phyloP scores from a whole-genome alignment of 2,113 vertebrate genomes.

The Petaurus breviceps region DNA sequence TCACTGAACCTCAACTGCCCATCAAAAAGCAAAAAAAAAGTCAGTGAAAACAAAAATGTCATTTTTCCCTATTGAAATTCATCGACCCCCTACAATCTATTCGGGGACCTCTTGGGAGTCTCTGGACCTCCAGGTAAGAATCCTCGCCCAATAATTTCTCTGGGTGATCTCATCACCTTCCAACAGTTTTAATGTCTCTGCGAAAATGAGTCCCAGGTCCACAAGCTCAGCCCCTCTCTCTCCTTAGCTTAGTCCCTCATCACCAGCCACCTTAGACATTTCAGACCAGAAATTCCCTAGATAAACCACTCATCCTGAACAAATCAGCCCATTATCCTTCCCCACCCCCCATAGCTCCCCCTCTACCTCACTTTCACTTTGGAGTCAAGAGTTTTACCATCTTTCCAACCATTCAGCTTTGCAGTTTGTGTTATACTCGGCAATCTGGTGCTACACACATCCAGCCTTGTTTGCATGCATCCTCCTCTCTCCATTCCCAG shows the following conservation, averaged over 20 bases:
- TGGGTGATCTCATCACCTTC: no score
- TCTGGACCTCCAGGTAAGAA: not conserved
- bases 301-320: not conserved
- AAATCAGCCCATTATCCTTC: not conserved
- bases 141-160: not conserved
- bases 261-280: not conserved
- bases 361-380: not conserved
- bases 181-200: not conserved
- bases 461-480: not conserved
- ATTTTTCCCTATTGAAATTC: not conserved
- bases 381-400: not conserved
- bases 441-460: no score
- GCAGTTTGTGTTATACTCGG: not conserved
- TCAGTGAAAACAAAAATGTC: not conserved
- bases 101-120: not conserved
- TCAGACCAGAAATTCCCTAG: no score
- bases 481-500: not conserved
- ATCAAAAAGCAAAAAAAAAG: not conserved
- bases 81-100: not conserved
- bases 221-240: not conserved
- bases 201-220: not conserved
- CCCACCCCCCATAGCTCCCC: not conserved
- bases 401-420: not conserved
- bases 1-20: no score
- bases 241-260: not conserved